Conservation (phyloP, 1,140 invertebrate species). For the Plutomurus gul region DNA sequence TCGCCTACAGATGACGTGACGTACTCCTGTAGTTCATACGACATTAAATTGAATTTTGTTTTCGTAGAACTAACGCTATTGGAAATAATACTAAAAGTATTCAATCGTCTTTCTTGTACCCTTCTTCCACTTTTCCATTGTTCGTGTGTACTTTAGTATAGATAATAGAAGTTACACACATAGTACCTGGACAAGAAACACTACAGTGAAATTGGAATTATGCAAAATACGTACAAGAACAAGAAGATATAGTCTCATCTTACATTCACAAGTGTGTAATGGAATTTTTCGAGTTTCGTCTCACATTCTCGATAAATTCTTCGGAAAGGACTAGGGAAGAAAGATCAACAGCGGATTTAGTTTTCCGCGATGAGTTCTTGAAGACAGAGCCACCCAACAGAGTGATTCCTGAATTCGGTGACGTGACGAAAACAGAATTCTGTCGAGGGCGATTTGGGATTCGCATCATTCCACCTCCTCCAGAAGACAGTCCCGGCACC, state of each 20-base stretch:
- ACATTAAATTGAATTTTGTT: too few species aligned
- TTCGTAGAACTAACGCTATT: too few species aligned
- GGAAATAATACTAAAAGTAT: too few species aligned
- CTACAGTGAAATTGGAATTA: neutral
- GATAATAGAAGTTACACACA: too few species aligned
- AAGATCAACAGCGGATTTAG: slow-evolving; percentile 80
- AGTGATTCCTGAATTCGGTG: slow-evolving; percentile 62
- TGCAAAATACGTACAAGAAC: neutral
- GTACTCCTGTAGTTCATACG: too few species aligned
- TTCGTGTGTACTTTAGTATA: too few species aligned
- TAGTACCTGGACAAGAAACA: neutral
- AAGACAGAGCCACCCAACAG: slow-evolving; percentile 46
- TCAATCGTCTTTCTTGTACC: too few species aligned
- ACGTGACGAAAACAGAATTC: slow-evolving; percentile 82
- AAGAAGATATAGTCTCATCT: slow-evolving; percentile 11
- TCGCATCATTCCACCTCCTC: neutral
- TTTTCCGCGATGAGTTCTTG: slow-evolving; percentile 67
- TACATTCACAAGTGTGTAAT: slow-evolving; percentile 53
- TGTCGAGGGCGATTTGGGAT: slow-evolving; percentile 63
- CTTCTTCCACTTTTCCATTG: too few species aligned
- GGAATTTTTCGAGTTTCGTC: slow-evolving; percentile 52
- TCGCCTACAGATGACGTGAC: too few species aligned
- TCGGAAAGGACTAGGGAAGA: slow-evolving; percentile 71
- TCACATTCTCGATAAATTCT: slow-evolving; percentile 53
- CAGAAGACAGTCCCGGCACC: neutral